Conservation (phyloP, 2,113 vertebrate species). For the Silurus meridionalis region DNA sequence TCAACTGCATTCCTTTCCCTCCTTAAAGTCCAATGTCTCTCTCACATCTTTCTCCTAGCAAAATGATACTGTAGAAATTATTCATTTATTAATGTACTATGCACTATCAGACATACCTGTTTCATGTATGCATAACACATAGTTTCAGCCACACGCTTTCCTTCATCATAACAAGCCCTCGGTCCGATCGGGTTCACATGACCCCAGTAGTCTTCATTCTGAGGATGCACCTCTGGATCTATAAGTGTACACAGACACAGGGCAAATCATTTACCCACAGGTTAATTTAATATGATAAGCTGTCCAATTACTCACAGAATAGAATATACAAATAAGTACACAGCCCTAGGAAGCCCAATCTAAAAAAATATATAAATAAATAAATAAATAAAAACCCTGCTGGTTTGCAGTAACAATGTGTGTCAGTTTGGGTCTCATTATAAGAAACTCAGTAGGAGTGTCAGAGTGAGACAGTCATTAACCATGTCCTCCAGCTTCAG, state of each 20-base stretch:
- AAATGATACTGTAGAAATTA: not conserved
- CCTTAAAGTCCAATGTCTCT: not conserved
- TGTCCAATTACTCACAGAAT: not conserved
- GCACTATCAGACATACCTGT: slow-evolving; percentile 78
- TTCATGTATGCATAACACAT: slow-evolving; percentile 99
- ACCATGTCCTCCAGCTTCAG: not conserved
- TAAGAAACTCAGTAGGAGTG: not conserved
- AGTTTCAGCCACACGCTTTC: slow-evolving; percentile 94
- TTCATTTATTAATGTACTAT: not conserved
- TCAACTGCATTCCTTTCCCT: not conserved
- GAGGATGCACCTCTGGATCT: slow-evolving; percentile 98
- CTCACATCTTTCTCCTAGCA: not conserved
- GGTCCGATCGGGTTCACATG: slow-evolving; percentile 97
- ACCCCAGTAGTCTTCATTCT: slow-evolving; percentile 97
- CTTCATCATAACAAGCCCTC: slow-evolving; percentile 97
- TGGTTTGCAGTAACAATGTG: not conserved
- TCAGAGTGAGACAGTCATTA: not conserved
- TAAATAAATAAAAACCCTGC: not conserved
- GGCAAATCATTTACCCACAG: not conserved
- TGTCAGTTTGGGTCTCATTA: not conserved
- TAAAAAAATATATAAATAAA: not conserved
- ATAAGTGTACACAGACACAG: slow-evolving; percentile 34
- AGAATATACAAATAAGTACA: not conserved
- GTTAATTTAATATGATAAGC: slow-evolving; percentile 5
- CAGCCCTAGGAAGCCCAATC: not conserved